These are phyloP conservation scores for Drosophila melanica DNA, from an alignment of 1,140 invertebrate species.

Conservation along the genomic window DNA sequence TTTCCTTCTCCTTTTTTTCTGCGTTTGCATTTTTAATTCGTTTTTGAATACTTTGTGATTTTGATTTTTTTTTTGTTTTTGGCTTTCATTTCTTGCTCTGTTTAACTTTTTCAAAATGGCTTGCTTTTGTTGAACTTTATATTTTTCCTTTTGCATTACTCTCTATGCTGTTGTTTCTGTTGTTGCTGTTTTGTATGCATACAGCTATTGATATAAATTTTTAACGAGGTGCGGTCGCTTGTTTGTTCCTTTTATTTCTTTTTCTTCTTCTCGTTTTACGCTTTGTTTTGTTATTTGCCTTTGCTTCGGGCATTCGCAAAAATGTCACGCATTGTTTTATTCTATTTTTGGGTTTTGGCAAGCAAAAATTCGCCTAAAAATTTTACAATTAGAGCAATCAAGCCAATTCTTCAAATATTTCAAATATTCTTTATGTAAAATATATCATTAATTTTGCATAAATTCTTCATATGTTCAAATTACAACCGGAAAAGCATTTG, in stretches of 20 bases:
- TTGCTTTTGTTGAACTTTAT: conserved; percentile 42
- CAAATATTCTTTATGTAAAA: too few relatives aligned
- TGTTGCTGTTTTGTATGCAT: conserved; percentile 38
- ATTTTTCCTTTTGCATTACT: conserved; percentile 6
- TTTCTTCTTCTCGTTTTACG: conserved; percentile 1
- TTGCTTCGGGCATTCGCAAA: conserved; percentile 49
- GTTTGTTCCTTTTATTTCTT: conserved; percentile 29
- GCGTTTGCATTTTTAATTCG: conserved; percentile 36
- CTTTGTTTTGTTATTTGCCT: conserved; percentile 23
- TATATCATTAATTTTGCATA: too few relatives aligned
- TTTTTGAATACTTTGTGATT: conserved; percentile 7
- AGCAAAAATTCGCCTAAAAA: conserved; percentile 4
- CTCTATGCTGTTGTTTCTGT: not conserved
- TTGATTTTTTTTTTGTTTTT: conserved; percentile 13
- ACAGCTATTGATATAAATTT: conserved; percentile 69
- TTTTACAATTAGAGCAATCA: conserved; percentile 10
- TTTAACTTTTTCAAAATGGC: conserved; percentile 69
- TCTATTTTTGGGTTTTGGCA: conserved; percentile 19
- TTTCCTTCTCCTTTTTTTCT: conserved; percentile 3
- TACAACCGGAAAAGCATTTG: not conserved
- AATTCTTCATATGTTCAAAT: not conserved
- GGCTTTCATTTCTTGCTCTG: conserved; percentile 45
- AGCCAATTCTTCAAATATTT: not conserved
- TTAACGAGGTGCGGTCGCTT: conserved; percentile 71
- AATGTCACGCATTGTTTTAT: conserved; percentile 66